These are phyloP conservation scores for Pachycephus smyrnensis DNA, from an alignment of 2,888 invertebrate species.

Conservation along the genomic window DNA sequence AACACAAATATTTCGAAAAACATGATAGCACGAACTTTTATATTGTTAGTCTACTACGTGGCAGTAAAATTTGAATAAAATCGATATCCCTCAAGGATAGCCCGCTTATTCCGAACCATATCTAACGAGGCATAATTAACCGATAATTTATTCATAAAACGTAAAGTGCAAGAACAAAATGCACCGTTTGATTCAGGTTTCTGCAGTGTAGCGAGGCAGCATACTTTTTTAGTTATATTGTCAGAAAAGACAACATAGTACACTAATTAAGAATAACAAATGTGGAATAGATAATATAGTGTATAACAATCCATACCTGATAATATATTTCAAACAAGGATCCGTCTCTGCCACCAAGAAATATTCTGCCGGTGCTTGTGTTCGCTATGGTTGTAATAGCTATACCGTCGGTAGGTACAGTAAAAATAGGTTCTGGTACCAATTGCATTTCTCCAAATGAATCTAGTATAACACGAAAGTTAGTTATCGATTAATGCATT, in stretches of 20 bases:
- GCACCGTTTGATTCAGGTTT: no score
- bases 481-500: background rate
- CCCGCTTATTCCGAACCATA: no score
- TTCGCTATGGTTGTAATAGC: constrained; percentile 86
- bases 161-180: no score
- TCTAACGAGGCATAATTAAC: no score
- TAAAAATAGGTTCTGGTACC: constrained; percentile 94
- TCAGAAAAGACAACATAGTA: background rate
- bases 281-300: background rate
- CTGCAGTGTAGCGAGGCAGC: no score
- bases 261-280: background rate
- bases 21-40: no score
- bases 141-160: no score
- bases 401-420: constrained; percentile 89
- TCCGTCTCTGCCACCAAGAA: constrained; percentile 95
- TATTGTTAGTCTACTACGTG: no score
- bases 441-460: constrained; percentile 84
- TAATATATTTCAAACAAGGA: constrained; percentile 95
- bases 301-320: constrained; percentile 72
- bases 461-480: constrained; percentile 50
- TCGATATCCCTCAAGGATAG: no score
- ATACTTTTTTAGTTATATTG: background rate
- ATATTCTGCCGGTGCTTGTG: constrained; percentile 87
- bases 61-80: no score
- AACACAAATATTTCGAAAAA: no score